Conservation (phyloP, 2,113 vertebrate genomes). For the Regulus satrapa region DNA sequence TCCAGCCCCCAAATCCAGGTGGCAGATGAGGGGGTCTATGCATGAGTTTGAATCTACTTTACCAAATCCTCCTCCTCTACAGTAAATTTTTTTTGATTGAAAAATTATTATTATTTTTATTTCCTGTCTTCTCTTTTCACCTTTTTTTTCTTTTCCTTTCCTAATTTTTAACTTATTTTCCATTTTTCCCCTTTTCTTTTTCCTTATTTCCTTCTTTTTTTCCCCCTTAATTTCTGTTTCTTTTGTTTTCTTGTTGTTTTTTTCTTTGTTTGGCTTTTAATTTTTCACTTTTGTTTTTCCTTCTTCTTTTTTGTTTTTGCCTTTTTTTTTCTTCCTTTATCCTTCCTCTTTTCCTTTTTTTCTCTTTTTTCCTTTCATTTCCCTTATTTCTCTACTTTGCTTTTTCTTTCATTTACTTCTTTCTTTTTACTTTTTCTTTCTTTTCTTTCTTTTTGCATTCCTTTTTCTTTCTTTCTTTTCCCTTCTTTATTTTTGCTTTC, state of each 20-base stretch:
- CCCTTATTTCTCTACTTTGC: no score
- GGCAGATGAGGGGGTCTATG: fast-evolving
- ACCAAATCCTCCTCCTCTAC: background rate
- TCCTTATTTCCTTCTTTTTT: fast-evolving
- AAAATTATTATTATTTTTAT: background rate
- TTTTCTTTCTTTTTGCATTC: fast-evolving
- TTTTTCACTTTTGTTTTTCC: background rate
- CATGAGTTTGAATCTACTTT: background rate
- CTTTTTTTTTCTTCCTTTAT: background rate
- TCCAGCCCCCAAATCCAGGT: background rate
- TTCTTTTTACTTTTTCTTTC: no score
- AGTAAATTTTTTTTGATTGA: no score
- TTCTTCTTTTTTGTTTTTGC: no score
- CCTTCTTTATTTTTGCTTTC: background rate
- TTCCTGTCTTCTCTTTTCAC: background rate
- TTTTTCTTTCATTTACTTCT: background rate
- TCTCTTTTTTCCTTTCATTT: no score
- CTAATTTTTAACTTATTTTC: no score
- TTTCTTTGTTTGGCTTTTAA: background rate
- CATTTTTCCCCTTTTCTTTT: fast-evolving
- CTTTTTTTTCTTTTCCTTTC: background rate
- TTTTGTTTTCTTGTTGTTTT: background rate
- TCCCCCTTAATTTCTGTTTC: background rate
- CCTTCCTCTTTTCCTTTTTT: background rate
- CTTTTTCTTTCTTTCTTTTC: background rate